A percentile compares a stretch with the other conserved stretches of the same genome.
Conservation (phyloP, 2,797 vertebrate species). For the Orestias chungarensis region DNA sequence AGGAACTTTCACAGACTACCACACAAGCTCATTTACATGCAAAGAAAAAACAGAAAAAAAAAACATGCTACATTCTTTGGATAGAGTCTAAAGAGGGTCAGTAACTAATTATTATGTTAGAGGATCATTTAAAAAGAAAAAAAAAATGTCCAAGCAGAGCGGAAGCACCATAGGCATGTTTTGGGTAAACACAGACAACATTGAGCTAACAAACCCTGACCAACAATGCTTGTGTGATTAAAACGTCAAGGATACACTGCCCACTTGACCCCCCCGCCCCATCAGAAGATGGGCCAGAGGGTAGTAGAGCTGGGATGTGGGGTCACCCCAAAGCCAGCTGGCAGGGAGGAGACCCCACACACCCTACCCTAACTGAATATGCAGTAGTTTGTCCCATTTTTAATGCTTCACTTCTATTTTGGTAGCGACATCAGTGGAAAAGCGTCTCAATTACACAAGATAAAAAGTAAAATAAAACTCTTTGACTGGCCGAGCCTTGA, state of each 20-base stretch:
- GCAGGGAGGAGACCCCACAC: conserved; percentile 58
- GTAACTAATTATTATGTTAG: conserved; percentile 59
- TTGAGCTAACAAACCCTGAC: conserved; percentile 58
- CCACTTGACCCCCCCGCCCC: conserved; percentile 37
- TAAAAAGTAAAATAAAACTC: conserved; percentile 24
- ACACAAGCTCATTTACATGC: conserved; percentile 71
- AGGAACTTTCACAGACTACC: conserved; percentile 79
- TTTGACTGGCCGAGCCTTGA: conserved; percentile 86
- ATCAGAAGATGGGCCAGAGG: conserved; percentile 78
- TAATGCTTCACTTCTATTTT: conserved; percentile 70
- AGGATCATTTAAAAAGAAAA: conserved; percentile 15
- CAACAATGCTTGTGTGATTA: conserved; percentile 78
- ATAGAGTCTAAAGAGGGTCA: conserved; percentile 45
- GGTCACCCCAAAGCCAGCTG: conserved; percentile 79
- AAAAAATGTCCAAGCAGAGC: conserved; percentile 62
- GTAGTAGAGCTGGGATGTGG: conserved; percentile 68
- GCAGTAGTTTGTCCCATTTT: conserved; percentile 61
- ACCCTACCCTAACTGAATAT: conserved; percentile 68
- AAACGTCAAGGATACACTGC: conserved; percentile 69
- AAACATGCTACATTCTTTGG: conserved; percentile 64
- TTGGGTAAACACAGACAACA: conserved; percentile 67
- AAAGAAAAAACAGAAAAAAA: conserved; percentile 49
- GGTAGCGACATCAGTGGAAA: conserved; percentile 76
- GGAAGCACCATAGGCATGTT: conserved; percentile 63
- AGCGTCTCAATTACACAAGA: conserved; percentile 39